Percentiles rank a stretch among this genome's conserved stretches.
Evolutionary conservation across 2,888 invertebrate species (phyloP).

Genomic region (Endomychus coccineus): DNA sequence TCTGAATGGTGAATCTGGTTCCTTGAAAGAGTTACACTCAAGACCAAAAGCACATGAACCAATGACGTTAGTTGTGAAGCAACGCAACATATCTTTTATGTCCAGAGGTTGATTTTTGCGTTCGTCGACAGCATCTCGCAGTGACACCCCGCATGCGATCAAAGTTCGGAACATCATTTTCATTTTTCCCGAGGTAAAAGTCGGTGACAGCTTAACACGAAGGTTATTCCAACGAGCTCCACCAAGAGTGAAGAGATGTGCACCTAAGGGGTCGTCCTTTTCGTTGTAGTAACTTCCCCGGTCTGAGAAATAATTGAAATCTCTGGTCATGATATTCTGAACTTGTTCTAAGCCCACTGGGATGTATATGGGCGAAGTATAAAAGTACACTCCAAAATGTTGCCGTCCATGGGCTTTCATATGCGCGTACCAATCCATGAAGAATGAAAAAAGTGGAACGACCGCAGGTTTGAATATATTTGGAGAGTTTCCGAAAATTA

Average conservation of each 20-base stretch:
- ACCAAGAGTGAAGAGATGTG: constrained; percentile 39
- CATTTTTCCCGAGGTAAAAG: constrained; percentile 58
- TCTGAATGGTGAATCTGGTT: constrained; percentile 45
- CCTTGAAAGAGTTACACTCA: constrained; percentile 49
- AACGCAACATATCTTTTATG: constrained; percentile 45
- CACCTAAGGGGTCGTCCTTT: constrained; percentile 49
- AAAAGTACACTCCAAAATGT: constrained; percentile 19
- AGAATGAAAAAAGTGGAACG: too few species aligned
- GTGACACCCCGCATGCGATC: too few species aligned
- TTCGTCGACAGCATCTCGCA: too few species aligned
- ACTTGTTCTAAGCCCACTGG: constrained; percentile 27
- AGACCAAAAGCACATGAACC: constrained; percentile 54
- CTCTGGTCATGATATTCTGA: constrained; percentile 48
- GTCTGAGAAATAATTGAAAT: constrained; percentile 54
- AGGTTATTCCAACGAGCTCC: constrained; percentile 22
- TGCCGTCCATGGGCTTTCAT: constrained; percentile 17
- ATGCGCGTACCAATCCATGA: constrained; percentile 12
- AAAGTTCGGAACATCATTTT: too few species aligned
- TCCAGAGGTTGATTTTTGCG: too few species aligned
- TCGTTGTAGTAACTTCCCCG: constrained; percentile 53
- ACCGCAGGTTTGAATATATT: constrained; percentile 6
- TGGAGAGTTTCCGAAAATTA: constrained; percentile 16
- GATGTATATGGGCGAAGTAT: constrained; percentile 18
- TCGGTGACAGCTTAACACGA: constrained; percentile 46
- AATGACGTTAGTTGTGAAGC: constrained; percentile 52